A percentile compares a stretch with the other conserved stretches of the same genome.
Conservation (phyloP, 2,888 invertebrate species). For the Neuroscelio doddi region DNA sequence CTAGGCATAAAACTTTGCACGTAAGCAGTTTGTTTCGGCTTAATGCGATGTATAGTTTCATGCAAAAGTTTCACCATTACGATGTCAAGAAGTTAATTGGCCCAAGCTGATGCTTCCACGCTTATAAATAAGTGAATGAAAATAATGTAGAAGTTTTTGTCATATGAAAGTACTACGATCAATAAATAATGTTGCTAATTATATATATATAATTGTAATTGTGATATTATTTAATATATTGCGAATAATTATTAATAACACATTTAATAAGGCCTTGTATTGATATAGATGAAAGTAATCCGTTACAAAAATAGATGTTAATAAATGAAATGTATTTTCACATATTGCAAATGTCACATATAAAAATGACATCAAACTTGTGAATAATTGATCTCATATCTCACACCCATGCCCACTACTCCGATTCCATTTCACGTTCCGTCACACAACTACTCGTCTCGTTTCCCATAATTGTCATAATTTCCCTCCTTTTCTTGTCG, state of each 20-base stretch:
- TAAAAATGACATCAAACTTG: conserved; percentile 60
- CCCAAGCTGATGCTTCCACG: conserved; percentile 14
- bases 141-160: neutral
- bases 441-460: conserved; percentile 42
- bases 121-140: conserved; percentile 15
- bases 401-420: conserved; percentile 35
- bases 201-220: too few relatives aligned
- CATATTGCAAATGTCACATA: too few relatives aligned
- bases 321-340: too few relatives aligned
- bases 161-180: neutral
- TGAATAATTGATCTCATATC: conserved; percentile 56
- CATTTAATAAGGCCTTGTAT: too few relatives aligned
- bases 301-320: neutral
- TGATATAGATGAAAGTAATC: too few relatives aligned
- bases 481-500: conserved; percentile 56
- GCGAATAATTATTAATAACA: too few relatives aligned
- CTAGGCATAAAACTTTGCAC: conserved; percentile 42
- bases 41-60: conserved; percentile 22
- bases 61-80: conserved; percentile 45
- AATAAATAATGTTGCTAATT: too few relatives aligned
- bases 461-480: conserved; percentile 60
- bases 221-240: too few relatives aligned
- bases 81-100: conserved; percentile 34
- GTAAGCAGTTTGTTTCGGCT: conserved; percentile 37
- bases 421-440: conserved; percentile 66